These are phyloP conservation scores for Anguilla marmorata DNA, from an alignment of 2,797 vertebrate genomes.

Conservation along the genomic window DNA sequence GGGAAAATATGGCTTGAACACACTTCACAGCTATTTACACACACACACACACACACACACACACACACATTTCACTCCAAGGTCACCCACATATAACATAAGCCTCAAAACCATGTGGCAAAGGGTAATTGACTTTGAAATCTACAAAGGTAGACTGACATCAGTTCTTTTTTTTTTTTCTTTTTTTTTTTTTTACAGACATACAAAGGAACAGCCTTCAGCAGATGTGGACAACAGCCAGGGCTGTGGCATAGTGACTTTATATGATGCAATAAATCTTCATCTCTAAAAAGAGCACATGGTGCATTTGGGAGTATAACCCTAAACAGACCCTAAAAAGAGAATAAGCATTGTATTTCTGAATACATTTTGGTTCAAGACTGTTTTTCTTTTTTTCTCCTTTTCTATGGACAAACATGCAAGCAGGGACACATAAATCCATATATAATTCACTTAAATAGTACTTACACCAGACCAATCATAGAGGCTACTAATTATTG, in stretches of 20 bases:
- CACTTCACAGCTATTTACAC: not conserved
- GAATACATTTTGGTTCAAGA: not conserved
- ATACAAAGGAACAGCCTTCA: not conserved
- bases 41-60: not conserved
- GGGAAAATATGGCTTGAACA: not conserved
- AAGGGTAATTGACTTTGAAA: not conserved
- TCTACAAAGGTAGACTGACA: not conserved
- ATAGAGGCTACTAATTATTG: not conserved
- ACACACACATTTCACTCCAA: not conserved
- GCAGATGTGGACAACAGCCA: not conserved
- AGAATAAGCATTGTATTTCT: not conserved
- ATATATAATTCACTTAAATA: not conserved
- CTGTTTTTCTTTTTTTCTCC: not conserved
- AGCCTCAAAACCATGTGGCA: not conserved
- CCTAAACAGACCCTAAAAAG: not conserved
- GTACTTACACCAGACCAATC: not conserved
- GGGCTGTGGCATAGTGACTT: not conserved
- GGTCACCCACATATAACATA: not conserved
- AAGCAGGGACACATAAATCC: slow-evolving; percentile 3
- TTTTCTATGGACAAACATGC: not conserved
- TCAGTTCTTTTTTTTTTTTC: not conserved
- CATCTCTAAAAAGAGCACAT: not conserved
- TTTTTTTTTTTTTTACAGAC: not conserved
- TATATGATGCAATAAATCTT: slow-evolving; percentile 2
- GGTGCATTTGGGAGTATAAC: not conserved